Conservation (phyloP, 1,140 invertebrate genomes). For the fruit fly (Drosophila melanogaster) region Release_6_plus_ISO1_MT NT_033777.3:18203501-18204000, state of each 20-base stretch:
- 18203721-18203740: too few species aligned
- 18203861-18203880: conserved; percentile 4
- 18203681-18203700: conserved; percentile 39
- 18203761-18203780: not conserved
- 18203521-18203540: conserved; percentile 48
- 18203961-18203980: not conserved
- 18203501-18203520: conserved; percentile 17
- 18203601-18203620: not conserved
- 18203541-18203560: conserved; percentile 62
- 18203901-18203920: conserved; percentile 24
- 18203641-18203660: conserved; percentile 51
- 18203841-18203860: conserved; percentile 46
- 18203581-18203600: conserved; percentile 12
- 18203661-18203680: conserved; percentile 60
- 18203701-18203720: conserved; percentile 44
- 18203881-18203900: conserved; percentile 22
- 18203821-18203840: conserved; percentile 14
- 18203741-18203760: not conserved
- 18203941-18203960: conserved; percentile 9
- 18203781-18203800: not conserved
- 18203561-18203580: conserved; percentile 51
- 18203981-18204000: not conserved
- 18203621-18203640: conserved; percentile 72
- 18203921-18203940: conserved; percentile 12
- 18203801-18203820: conserved; percentile 24